Conservation (phyloP, 2,113 vertebrate species). For the Trematomus loennbergii region DNA sequence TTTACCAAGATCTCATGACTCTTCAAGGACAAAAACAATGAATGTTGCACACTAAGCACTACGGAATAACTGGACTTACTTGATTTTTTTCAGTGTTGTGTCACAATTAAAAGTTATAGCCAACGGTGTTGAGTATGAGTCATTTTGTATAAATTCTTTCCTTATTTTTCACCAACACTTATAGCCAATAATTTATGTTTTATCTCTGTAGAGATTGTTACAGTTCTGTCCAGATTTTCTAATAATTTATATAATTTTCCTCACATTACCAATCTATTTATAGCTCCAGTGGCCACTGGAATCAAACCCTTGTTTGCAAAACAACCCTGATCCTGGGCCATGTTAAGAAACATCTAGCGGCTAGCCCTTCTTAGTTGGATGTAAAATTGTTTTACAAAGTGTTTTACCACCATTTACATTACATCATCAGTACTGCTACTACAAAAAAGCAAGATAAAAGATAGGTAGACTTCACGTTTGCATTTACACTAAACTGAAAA, state of each 20-base stretch:
- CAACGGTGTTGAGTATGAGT: conserved; percentile 13
- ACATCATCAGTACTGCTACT: background rate
- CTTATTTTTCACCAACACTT: background rate
- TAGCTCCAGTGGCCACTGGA: background rate
- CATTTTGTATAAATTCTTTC: background rate
- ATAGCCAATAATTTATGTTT: too few relatives aligned
- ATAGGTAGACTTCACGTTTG: background rate
- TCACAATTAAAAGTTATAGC: conserved; percentile 73
- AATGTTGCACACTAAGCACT: conserved; percentile 78
- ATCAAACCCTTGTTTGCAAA: conserved; percentile 18
- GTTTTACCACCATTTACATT: conserved; percentile 10
- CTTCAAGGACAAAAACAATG: conserved; percentile 69
- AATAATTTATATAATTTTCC: too few relatives aligned
- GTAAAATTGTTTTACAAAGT: conserved; percentile 20
- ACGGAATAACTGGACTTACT: conserved; percentile 80
- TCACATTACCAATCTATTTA: background rate
- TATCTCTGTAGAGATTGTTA: background rate
- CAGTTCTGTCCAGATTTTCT: background rate
- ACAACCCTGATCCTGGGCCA: conserved; percentile 9
- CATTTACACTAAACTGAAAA: too few relatives aligned
- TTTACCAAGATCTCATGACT: conserved; percentile 63
- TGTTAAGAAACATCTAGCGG: conserved; percentile 14
- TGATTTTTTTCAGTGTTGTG: conserved; percentile 75
- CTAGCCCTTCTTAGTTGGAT: conserved; percentile 59
- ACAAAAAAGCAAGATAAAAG: background rate